Evolutionary conservation across 2,888 invertebrate genomes (phyloP).

Genomic region (Drosophila ochracea): DNA sequence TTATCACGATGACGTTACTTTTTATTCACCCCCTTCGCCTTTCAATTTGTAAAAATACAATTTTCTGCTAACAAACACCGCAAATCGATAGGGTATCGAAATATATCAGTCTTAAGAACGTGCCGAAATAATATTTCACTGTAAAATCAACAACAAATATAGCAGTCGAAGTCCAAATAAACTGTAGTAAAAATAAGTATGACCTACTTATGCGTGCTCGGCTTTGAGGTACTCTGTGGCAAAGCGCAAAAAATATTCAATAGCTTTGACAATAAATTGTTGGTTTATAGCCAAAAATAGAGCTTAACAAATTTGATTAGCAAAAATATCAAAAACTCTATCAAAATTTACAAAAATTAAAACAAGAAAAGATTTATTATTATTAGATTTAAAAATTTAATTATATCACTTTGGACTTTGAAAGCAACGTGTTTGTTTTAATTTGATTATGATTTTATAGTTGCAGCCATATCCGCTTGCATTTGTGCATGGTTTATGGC

Average conservation of each 20-base stretch:
- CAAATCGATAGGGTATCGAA: constrained; percentile 6
- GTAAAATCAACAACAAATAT: constrained; percentile 2
- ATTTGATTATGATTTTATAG: constrained; percentile 27
- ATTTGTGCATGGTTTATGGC: constrained; percentile 11
- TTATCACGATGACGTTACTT: constrained; percentile 38
- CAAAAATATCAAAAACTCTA: not conserved
- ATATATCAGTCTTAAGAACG: not conserved
- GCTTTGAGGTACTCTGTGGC: not conserved
- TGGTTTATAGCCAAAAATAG: not conserved
- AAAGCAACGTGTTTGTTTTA: constrained; percentile 9
- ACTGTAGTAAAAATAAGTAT: not conserved
- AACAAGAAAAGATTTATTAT: not conserved
- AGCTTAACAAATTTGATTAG: too few species aligned
- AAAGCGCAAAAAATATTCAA: not conserved
- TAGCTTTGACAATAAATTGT: not conserved
- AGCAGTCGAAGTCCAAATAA: not conserved
- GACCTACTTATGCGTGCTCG: not conserved
- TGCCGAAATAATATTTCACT: not conserved
- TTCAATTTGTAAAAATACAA: constrained; percentile 15
- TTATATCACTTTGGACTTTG: not conserved
- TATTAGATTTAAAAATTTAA: not conserved
- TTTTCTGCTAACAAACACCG: not conserved
- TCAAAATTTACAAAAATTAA: not conserved
- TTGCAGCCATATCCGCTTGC: constrained; percentile 36
- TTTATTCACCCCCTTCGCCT: constrained; percentile 13